Percentiles rank a stretch among this genome's conserved stretches.
Conservation (phyloP, 1,140 invertebrate species). For the Drosophila triauraria region DNA sequence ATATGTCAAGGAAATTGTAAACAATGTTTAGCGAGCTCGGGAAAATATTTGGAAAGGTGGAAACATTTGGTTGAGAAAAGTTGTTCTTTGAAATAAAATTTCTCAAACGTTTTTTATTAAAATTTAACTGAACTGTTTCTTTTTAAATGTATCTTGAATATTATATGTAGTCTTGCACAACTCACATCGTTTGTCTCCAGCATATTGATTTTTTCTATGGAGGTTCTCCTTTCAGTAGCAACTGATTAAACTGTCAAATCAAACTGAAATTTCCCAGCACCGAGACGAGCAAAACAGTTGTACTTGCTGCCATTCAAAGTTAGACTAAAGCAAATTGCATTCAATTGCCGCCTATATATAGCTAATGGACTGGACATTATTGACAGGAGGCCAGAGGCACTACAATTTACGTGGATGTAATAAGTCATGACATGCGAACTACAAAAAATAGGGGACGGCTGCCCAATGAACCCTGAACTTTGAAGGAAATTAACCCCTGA, state of each 20-base stretch:
- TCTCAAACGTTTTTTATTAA: neutral
- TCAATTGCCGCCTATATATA: slow-evolving; percentile 58
- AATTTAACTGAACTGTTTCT: neutral
- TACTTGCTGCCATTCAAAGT: slow-evolving; percentile 21
- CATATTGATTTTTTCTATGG: slow-evolving; percentile 26
- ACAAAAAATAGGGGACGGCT: slow-evolving; percentile 1
- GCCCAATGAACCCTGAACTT: slow-evolving; percentile 56
- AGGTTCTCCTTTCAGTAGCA: neutral
- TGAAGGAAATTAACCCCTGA: slow-evolving; percentile 16
- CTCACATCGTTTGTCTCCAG: slow-evolving; percentile 70
- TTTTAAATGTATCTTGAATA: neutral
- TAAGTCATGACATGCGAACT: slow-evolving; percentile 30
- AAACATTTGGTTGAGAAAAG: neutral
- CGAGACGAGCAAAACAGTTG: slow-evolving; percentile 13
- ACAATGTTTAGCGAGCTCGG: slow-evolving; percentile 26
- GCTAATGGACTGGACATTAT: slow-evolving; percentile 64
- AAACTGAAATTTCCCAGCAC: neutral
- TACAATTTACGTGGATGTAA: slow-evolving; percentile 6
- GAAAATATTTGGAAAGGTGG: slow-evolving; percentile 15
- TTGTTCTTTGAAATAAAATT: neutral
- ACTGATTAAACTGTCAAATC: slow-evolving; percentile 27
- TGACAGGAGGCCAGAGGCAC: slow-evolving; percentile 50
- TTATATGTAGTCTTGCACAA: neutral
- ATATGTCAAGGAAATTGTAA: slow-evolving; percentile 75
- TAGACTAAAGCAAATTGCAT: slow-evolving; percentile 58